Evolutionary conservation across 1,140 invertebrate genomes (phyloP).

Genomic region (Lanistes nyassanus): DNA sequence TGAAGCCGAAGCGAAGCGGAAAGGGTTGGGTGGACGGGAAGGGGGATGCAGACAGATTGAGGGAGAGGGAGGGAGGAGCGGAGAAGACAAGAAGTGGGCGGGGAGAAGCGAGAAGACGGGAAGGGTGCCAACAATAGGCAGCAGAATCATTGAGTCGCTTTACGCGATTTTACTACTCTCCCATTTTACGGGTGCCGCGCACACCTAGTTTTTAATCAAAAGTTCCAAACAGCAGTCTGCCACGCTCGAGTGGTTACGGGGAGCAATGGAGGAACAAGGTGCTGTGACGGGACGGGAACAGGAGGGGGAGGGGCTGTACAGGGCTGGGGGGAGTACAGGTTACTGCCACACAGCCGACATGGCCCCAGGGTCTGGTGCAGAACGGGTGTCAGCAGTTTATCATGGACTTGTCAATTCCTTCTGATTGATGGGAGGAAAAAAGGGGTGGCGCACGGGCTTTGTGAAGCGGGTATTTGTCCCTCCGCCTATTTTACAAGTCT

Average conservation of each 20-base stretch:
- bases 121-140: background rate
- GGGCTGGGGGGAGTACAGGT: no score
- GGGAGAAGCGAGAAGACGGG: background rate
- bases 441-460: background rate
- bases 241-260: background rate
- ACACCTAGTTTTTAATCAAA: background rate
- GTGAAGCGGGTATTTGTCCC: background rate
- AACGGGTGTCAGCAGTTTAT: constrained; percentile 18
- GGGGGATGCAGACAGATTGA: no score
- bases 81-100: background rate
- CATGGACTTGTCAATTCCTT: constrained; percentile 6
- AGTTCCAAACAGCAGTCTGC: background rate
- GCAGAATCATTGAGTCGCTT: constrained; percentile 7
- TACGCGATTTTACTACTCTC: background rate
- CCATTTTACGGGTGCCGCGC: constrained; percentile 1
- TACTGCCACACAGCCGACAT: no score
- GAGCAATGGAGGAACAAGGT: background rate
- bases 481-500: background rate
- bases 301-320: no score
- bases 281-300: background rate
- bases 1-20: no score
- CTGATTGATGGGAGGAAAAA: no score
- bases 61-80: background rate
- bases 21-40: no score
- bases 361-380: background rate